These are phyloP conservation scores for Rhabdomys dilectus DNA, from an alignment of 2,113 vertebrate genomes.

Conservation along the genomic window DNA sequence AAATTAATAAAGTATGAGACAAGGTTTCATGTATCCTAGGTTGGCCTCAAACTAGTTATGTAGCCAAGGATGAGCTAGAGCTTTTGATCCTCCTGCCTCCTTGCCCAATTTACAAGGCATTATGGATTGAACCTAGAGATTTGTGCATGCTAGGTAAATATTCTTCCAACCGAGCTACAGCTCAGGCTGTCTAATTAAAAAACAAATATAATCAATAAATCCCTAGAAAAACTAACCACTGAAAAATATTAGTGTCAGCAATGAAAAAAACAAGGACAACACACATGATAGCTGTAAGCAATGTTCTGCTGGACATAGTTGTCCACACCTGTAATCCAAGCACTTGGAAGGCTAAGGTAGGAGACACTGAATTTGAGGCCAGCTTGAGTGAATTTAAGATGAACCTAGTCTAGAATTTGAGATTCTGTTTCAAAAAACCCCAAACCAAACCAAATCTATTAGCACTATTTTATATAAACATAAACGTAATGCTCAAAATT, in stretches of 20 bases:
- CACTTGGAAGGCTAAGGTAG: background rate
- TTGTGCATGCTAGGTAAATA: background rate
- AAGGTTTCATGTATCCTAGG: background rate
- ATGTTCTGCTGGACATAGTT: background rate
- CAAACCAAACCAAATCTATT: background rate
- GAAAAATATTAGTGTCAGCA: background rate
- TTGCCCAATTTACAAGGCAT: background rate
- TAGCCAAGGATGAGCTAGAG: background rate
- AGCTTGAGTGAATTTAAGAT: background rate
- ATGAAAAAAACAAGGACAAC: background rate
- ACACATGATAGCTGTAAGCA: background rate
- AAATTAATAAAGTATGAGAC: background rate
- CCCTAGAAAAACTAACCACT: background rate
- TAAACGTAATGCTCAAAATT: background rate
- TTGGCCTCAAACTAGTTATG: background rate
- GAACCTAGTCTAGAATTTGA: background rate
- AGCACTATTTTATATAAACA: background rate
- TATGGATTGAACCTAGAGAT: background rate
- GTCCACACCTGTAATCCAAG: background rate
- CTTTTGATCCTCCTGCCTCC: background rate
- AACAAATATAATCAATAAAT: background rate
- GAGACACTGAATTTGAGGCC: background rate
- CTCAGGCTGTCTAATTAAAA: background rate
- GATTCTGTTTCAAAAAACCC: background rate
- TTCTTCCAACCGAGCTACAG: background rate